These are phyloP conservation scores for Piprites chloris DNA, from an alignment of 2,113 vertebrate genomes.

Conservation along the genomic window DNA sequence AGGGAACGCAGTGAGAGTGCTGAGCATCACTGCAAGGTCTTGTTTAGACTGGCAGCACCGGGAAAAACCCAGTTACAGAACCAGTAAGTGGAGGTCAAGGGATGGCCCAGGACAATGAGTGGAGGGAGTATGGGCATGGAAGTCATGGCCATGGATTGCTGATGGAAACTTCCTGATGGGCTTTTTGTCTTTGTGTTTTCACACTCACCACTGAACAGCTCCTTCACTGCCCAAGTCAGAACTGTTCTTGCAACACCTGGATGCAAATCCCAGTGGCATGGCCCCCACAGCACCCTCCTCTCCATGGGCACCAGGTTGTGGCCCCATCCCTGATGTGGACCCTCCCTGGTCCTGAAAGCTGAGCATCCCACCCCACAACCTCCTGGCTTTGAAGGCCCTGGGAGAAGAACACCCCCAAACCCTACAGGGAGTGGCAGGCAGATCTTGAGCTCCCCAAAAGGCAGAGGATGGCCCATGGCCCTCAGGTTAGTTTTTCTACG, in stretches of 20 bases:
- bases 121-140: neutral
- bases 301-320: accelerated
- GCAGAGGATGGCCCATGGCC: accelerated
- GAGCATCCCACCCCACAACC: neutral
- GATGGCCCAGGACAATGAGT: neutral
- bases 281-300: neutral
- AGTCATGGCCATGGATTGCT: neutral
- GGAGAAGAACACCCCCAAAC: neutral
- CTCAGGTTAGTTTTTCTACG: neutral
- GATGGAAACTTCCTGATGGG: neutral
- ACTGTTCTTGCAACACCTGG: accelerated
- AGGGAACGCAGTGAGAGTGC: neutral
- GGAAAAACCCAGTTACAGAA: neutral
- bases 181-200: neutral
- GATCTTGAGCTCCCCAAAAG: neutral
- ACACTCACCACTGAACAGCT: neutral
- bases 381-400: neutral
- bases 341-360: neutral
- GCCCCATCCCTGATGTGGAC: neutral
- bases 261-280: accelerated
- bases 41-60: neutral
- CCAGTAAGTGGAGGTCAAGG: neutral
- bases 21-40: constrained; percentile 30
- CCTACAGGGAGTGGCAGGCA: neutral
- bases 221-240: neutral